Conservation (phyloP, 2,888 invertebrate genomes). For the Macroteleia sp. region DNA sequence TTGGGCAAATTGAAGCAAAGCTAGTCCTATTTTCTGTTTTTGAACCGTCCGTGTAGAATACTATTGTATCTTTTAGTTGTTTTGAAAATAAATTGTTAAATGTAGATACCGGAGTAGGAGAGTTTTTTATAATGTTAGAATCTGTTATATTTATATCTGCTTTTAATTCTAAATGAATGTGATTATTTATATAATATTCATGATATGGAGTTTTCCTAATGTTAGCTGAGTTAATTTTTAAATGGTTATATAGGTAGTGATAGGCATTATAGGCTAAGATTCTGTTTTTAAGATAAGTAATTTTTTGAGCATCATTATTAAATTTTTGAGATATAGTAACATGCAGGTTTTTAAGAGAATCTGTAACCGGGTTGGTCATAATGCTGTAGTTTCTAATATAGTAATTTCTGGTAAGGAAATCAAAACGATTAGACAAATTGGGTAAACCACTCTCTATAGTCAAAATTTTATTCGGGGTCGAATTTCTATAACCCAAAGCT, state of each 20-base stretch:
- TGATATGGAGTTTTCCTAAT: background rate
- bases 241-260: too few relatives aligned
- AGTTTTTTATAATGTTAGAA: too few relatives aligned
- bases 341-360: slow-evolving; percentile 5
- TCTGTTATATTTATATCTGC: background rate
- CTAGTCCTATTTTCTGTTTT: background rate
- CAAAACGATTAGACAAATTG: too few relatives aligned
- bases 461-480: slow-evolving; percentile 16
- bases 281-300: background rate
- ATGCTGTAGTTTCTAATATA: slow-evolving; percentile 1
- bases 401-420: background rate
- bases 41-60: background rate
- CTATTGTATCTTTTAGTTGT: background rate
- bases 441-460: background rate
- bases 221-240: too few relatives aligned
- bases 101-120: background rate
- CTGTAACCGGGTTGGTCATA: slow-evolving; percentile 13
- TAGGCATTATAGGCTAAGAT: background rate
- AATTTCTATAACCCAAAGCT: slow-evolving; percentile 12
- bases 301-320: background rate
- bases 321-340: background rate
- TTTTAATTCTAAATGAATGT: too few relatives aligned
- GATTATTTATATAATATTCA: too few relatives aligned
- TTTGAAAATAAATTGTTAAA: background rate
- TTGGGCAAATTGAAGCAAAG: too few relatives aligned